These are phyloP conservation scores for Centropus unirufus DNA, from an alignment of 2,113 vertebrate genomes.

Conservation along the genomic window DNA sequence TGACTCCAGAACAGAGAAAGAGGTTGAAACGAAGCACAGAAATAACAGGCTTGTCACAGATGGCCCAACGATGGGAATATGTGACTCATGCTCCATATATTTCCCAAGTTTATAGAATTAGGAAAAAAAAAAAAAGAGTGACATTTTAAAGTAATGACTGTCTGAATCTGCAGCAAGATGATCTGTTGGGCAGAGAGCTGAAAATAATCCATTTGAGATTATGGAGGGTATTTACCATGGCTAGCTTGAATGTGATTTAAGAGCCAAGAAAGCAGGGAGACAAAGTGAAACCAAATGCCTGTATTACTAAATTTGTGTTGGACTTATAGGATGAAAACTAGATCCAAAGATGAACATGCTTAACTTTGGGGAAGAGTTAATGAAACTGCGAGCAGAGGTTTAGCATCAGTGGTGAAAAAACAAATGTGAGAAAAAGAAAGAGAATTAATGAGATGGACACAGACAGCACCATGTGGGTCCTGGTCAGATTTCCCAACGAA, in stretches of 20 bases:
- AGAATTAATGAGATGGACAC: neutral
- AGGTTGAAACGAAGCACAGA: neutral
- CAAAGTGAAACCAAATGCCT: neutral
- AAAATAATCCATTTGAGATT: neutral
- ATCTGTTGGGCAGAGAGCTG: neutral
- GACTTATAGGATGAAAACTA: neutral
- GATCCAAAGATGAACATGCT: neutral
- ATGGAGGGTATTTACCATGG: neutral
- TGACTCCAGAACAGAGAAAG: neutral
- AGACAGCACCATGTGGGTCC: neutral
- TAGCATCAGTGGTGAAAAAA: neutral
- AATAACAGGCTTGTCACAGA: neutral
- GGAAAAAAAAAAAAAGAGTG: neutral
- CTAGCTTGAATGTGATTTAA: neutral
- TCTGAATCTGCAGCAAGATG: neutral
- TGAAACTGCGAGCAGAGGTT: neutral
- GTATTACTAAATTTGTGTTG: neutral
- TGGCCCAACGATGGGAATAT: fast-evolving
- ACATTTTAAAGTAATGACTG: neutral
- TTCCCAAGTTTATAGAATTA: neutral
- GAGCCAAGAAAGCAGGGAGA: neutral
- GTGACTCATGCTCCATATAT: neutral
- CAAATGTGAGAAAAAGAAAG: neutral
- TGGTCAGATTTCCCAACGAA: neutral
- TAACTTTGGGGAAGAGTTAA: neutral